phyloP scores from a whole-genome alignment of 2,797 vertebrate genomes.

The Babyrousa celebensis region DNA sequence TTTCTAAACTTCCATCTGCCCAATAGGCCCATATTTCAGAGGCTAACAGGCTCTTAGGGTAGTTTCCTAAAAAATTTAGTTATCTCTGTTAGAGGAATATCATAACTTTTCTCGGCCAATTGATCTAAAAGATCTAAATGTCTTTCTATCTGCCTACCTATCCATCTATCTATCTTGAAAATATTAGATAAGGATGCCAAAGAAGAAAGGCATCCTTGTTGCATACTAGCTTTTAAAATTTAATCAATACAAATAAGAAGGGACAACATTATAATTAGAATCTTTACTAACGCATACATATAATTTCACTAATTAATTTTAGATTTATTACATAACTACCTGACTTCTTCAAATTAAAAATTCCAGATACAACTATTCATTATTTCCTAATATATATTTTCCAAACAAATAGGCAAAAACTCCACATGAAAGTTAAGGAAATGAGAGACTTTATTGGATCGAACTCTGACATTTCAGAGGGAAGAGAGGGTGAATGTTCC shows the following conservation, averaged over 20 bases:
- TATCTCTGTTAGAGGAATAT: neutral
- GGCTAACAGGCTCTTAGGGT: neutral
- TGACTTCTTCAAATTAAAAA: slow-evolving; percentile 34
- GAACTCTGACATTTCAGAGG: slow-evolving; percentile 12
- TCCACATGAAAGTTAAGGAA: neutral
- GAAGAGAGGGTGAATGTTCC: neutral
- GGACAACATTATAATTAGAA: neutral
- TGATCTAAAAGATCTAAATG: neutral
- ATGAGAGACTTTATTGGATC: neutral
- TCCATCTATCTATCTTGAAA: neutral
- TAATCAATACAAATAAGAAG: neutral
- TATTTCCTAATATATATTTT: slow-evolving; percentile 15
- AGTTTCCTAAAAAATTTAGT: neutral
- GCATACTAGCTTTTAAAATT: neutral
- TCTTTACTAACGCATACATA: neutral
- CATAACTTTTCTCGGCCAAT: neutral
- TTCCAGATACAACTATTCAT: neutral
- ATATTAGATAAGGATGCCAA: neutral
- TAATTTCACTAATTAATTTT: neutral
- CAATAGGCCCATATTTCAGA: neutral
- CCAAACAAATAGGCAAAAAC: neutral
- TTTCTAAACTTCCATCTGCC: neutral
- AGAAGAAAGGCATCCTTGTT: slow-evolving; percentile 26
- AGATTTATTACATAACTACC: neutral
- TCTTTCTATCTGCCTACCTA: neutral